Conservation (phyloP, 2,113 vertebrate species). For the Scomber scombrus region DNA sequence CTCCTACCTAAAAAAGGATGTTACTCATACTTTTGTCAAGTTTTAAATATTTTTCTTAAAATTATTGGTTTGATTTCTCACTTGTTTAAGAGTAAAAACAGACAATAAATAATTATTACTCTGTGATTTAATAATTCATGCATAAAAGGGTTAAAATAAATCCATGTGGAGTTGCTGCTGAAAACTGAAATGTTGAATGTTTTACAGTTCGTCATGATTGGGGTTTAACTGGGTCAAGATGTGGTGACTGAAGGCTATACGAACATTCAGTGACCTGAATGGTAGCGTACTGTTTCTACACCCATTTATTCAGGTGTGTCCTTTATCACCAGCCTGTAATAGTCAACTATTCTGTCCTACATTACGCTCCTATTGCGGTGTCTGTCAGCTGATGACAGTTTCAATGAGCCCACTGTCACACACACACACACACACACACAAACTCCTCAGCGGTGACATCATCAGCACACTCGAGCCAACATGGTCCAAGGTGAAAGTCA, state of each 20-base stretch:
- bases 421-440: constrained; percentile 25
- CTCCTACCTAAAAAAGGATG: no score
- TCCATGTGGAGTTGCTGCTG: background rate
- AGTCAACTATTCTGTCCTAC: background rate
- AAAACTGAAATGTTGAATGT: background rate
- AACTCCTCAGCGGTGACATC: constrained; percentile 16
- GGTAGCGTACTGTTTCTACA: background rate
- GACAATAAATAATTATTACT: no score
- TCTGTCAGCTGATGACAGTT: constrained; percentile 44
- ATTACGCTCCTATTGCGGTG: constrained; percentile 2
- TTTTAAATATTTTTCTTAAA: no score
- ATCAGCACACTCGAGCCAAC: constrained; percentile 30
- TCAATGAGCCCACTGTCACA: constrained; percentile 44
- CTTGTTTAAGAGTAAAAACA: no score
- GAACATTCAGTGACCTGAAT: background rate
- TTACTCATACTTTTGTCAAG: no score
- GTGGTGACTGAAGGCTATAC: background rate
- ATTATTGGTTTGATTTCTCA: no score
- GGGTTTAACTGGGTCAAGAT: background rate
- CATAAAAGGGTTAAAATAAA: background rate
- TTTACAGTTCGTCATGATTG: no score
- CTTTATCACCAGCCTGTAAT: background rate
- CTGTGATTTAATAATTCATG: no score
- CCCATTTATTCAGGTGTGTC: background rate
- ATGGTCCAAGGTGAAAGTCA: constrained; percentile 69